Evolutionary conservation across 1,140 invertebrate genomes (phyloP), one percentile per base, ranked within the genome.

Genomic region (Hyles vespertilio): DNA sequence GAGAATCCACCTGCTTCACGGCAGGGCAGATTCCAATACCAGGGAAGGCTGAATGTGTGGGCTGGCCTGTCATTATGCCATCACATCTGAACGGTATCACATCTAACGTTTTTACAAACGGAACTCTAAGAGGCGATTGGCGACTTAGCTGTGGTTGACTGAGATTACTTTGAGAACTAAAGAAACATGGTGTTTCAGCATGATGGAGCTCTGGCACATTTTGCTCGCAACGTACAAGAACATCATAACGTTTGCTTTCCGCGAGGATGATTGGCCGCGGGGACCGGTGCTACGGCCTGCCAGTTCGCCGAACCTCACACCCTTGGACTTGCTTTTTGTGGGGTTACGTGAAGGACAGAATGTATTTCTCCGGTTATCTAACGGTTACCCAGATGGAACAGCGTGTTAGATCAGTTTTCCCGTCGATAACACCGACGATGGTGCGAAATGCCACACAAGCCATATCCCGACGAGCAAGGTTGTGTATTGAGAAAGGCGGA

Each of bases 11-110:
- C 51, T 45, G 48, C 36, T 44, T 51, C 0, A 44, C 32, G 48
- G 36, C 34, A 32, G 0, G 48, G 48, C 34, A 58, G 46, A 45
- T 57, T 57, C 44, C 56, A 57, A 10, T 46, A 57, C 50, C 50
- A 33, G 7, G 22, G 50, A 32, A 5, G 32, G 32, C 6, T 51
- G 7, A 51, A 51, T 33, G 50, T 51, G 32, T 51, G 50, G 50
- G 32, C 50, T 32, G 50, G 50, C 12, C 8, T 51, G 22, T 22
- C 22, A 22, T 22, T 22, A 22, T 22, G 22, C 22, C 22, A 22
- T 22, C 22, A 22, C 6, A 1, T 32, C 12, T 45, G 43, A 45
- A 45, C 43, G 2, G 43, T 45, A 45, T 8, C 2, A 45, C n/a
- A 45, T 45, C 43, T 45, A 45, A 45, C 43, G 43, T 45, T 45